Percentiles rank a stretch among this genome's conserved stretches.
Evolutionary conservation across 64 coral and sea anemone genomes (phyloP).

Genomic region (Trachythela sp.): DNA sequence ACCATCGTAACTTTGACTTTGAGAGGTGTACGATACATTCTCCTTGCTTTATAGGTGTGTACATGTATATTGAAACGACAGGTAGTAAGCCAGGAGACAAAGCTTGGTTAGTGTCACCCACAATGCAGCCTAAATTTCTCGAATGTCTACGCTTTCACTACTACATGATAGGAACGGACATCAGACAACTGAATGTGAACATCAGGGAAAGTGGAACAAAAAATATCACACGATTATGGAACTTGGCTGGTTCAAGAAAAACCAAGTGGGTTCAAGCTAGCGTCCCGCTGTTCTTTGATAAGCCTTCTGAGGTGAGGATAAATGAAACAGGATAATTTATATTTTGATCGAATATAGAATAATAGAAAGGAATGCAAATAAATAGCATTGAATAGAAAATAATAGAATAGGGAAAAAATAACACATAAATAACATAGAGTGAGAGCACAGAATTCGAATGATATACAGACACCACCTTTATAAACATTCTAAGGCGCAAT

Average conservation of each 20-base stretch:
- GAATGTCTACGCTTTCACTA: neutral
- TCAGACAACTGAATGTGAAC: neutral
- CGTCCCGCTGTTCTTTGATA: neutral
- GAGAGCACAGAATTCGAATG: too few species aligned
- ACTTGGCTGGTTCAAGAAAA: neutral
- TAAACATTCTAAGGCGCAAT: too few species aligned
- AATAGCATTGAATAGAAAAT: too few species aligned
- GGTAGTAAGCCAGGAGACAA: neutral
- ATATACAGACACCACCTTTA: too few species aligned
- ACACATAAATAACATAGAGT: neutral
- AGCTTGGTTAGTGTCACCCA: neutral
- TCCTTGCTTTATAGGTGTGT: neutral
- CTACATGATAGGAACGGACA: neutral
- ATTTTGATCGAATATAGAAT: too few species aligned
- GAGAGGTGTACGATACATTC: neutral
- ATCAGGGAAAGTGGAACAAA: neutral
- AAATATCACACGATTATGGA: slow-evolving; percentile 2
- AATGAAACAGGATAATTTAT: neutral
- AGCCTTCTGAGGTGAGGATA: neutral
- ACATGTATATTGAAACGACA: neutral
- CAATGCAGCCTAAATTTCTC: neutral
- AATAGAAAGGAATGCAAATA: too few species aligned
- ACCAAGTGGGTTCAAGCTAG: neutral
- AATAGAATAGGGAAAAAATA: neutral
- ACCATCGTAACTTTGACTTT: too few species aligned